A percentile compares a stretch with the other conserved stretches of the same genome.
phyloP scores from a whole-genome alignment of 2,797 vertebrate species.

The Phalloptychus januarius region DNA sequence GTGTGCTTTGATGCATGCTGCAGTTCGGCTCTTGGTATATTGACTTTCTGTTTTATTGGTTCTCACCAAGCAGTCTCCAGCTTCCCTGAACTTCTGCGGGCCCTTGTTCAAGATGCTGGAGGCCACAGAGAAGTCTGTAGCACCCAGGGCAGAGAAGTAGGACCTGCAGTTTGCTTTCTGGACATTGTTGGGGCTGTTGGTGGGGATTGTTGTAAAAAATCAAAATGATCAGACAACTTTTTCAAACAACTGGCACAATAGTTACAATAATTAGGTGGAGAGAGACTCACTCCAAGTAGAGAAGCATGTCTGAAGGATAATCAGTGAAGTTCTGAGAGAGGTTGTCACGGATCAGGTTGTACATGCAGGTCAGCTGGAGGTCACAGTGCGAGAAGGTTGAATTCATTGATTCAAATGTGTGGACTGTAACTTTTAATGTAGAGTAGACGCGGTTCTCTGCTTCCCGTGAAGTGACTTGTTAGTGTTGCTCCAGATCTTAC shows the following conservation, averaged over 20 bases:
- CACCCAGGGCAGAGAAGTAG: slow-evolving; percentile 63
- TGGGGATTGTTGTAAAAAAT: background rate
- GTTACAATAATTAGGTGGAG: background rate
- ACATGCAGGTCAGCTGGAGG: slow-evolving; percentile 76
- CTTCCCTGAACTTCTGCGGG: slow-evolving; percentile 52
- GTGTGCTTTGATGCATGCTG: no score
- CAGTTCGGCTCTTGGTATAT: no score
- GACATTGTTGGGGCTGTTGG: slow-evolving; percentile 59
- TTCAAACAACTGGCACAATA: background rate
- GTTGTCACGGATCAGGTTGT: slow-evolving; percentile 54
- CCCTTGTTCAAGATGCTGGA: slow-evolving; percentile 61
- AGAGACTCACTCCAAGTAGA: slow-evolving; percentile 69
- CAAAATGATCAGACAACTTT: background rate
- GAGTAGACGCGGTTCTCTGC: no score
- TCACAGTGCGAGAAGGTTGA: background rate
- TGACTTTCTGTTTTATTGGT: no score
- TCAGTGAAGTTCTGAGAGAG: slow-evolving; percentile 57
- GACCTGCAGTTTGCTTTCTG: slow-evolving; percentile 60
- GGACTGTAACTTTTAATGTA: background rate
- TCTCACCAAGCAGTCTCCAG: slow-evolving; percentile 72
- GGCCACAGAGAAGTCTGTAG: slow-evolving; percentile 68
- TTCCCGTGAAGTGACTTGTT: background rate
- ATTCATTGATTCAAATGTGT: background rate
- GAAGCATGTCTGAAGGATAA: slow-evolving; percentile 73
- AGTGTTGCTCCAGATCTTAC: slow-evolving; percentile 35